Evolutionary conservation across 2,113 vertebrate species (phyloP).

Genomic region (Puntigrus tetrazona): DNA sequence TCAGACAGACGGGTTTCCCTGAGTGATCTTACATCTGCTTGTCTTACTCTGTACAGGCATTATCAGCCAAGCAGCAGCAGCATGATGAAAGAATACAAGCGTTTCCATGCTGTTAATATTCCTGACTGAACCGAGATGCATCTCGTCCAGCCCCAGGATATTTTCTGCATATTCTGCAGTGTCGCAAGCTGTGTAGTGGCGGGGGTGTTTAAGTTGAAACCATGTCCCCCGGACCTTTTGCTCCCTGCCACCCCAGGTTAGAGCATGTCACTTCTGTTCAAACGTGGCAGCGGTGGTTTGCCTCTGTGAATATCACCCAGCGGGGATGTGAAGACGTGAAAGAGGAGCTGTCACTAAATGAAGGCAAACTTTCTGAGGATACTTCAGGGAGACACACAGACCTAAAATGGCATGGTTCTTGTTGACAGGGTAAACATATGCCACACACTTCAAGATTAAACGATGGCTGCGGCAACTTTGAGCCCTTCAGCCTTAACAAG

Average conservation of each 20-base stretch:
- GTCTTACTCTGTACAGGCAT: neutral
- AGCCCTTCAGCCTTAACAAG: neutral
- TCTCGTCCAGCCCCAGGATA: constrained; percentile 25
- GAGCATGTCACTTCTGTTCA: constrained; percentile 23
- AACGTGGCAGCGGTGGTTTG: neutral
- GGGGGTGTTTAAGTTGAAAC: neutral
- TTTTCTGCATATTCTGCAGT: constrained; percentile 28
- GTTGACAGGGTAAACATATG: constrained; percentile 25
- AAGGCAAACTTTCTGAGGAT: constrained; percentile 28
- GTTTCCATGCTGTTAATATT: constrained; percentile 41
- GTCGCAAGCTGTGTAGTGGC: neutral
- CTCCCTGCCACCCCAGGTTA: constrained; percentile 41
- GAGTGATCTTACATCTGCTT: constrained; percentile 45
- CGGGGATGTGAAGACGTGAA: neutral
- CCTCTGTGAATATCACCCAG: neutral
- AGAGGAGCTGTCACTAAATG: constrained; percentile 16
- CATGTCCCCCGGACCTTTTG: neutral
- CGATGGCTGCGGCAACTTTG: neutral
- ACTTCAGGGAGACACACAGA: constrained; percentile 4
- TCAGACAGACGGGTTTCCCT: constrained; percentile 23
- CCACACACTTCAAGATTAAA: neutral
- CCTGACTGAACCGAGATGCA: constrained; percentile 30
- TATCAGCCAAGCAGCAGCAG: constrained; percentile 19
- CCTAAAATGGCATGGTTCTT: constrained; percentile 6
- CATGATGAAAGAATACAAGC: constrained; percentile 38